Base-by-base conservation (phyloP, 92 coral and sea anemone species). In the Anthopleura xanthogrammica region DNA sequence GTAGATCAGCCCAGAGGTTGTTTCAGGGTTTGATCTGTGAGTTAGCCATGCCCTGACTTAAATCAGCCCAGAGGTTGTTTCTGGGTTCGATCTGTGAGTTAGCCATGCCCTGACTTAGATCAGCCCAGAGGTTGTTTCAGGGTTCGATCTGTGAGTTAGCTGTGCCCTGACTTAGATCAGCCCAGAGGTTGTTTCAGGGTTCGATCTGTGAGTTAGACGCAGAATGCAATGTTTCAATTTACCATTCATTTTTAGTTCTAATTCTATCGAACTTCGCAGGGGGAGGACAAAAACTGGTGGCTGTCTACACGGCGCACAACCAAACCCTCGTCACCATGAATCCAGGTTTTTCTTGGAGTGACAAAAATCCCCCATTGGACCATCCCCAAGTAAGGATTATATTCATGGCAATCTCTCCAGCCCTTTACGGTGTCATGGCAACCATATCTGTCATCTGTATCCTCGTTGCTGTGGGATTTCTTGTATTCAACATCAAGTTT, bases 401-500 rank as follows among this genome's bases (percentile, higher is more conserved):
- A 57, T 72, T 85, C 23, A 76, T 85, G 80, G 81, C 91, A 5
- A 85, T 90, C 23, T 90, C 94, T 13, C 60, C 94, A 3, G 80
- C 78, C 29, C 85, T 90, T 60, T 90, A 88, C 52, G 94, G 92
- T 24, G 52, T 77, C 40, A 83, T 88, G 83, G 81, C 78, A 48
- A 55, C 77, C 1, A 52, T 88, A 29, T 80, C 87, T 55, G 72
- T 73, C 10, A 62, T 88, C 1, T 90, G 94, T 57, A 88, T 90
- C 58, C 54, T 88, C 39, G 79, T 90, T 72, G 94, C 91, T 13
- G 52, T 82, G 77, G 74, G 89, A 50, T 90, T 90, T 79, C 54
- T 90, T 72, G 85, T 84, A 24, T 90, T 90, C 85, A 90, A 90
- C 85, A 78, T 90, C 85, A 72, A 73, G 22, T 89, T 88, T 68